Percentiles rank a stretch among this genome's conserved stretches.
phyloP scores from a whole-genome alignment of 2,888 invertebrate genomes.

The Phyto melanocephala region DNA sequence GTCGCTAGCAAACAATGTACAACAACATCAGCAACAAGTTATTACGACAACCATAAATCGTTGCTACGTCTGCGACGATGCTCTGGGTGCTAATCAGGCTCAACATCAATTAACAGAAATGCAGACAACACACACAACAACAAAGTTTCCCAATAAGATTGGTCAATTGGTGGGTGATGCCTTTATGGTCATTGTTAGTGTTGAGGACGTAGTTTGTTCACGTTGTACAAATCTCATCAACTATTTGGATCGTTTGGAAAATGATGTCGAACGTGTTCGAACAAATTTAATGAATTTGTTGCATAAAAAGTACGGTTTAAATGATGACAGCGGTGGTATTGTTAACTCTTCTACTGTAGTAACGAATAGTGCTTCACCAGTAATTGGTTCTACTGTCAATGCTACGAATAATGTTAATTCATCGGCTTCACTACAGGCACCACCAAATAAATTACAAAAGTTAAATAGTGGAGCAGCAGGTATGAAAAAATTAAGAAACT shows the following conservation, averaged over 20 bases:
- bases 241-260: constrained; percentile 79
- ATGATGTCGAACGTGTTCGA: constrained; percentile 78
- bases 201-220: constrained; percentile 79
- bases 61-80: constrained; percentile 79
- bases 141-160: constrained; percentile 80
- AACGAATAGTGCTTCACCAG: constrained; percentile 29
- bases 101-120: constrained; percentile 76
- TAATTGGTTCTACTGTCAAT: constrained; percentile 25
- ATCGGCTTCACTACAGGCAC: constrained; percentile 68
- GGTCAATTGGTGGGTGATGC: constrained; percentile 80
- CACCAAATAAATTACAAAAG: constrained; percentile 78
- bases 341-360: constrained; percentile 41
- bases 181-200: constrained; percentile 79
- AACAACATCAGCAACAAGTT: constrained; percentile 66
- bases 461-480: constrained; percentile 73
- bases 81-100: constrained; percentile 72
- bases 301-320: constrained; percentile 78
- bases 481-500: constrained; percentile 58
- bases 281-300: constrained; percentile 76
- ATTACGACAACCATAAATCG: constrained; percentile 66
- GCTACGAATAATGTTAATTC: constrained; percentile 56
- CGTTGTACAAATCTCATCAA: constrained; percentile 79
- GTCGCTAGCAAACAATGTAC: constrained; percentile 64
- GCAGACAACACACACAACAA: constrained; percentile 78
- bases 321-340: constrained; percentile 72